These are phyloP conservation scores for Ethmia dodecea DNA, from an alignment of 2,888 invertebrate species.

Conservation along the genomic window DNA sequence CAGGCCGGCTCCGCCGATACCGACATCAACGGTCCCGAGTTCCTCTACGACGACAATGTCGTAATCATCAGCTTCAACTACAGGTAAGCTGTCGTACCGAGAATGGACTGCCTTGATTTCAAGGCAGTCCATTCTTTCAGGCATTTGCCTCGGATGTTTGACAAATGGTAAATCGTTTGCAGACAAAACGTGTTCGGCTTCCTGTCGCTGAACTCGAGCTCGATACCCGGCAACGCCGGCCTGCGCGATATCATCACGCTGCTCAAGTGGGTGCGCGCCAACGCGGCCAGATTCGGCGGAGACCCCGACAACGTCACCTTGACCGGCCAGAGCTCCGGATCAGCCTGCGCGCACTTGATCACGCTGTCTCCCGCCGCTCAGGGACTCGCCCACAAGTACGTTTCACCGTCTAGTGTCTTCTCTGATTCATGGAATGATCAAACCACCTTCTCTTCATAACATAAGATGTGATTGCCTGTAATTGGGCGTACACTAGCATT, in stretches of 20 bases:
- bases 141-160: neutral
- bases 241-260: slow-evolving; percentile 59
- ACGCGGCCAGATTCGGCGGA: slow-evolving; percentile 59
- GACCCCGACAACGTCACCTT: slow-evolving; percentile 55
- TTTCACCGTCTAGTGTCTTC: neutral
- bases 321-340: slow-evolving; percentile 61
- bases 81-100: slow-evolving; percentile 33
- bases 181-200: slow-evolving; percentile 66
- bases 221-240: slow-evolving; percentile 63
- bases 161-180: slow-evolving; percentile 22
- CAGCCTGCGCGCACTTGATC: slow-evolving; percentile 43
- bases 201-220: slow-evolving; percentile 48
- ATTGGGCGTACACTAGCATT: too few relatives aligned
- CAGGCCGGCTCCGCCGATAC: slow-evolving; percentile 57
- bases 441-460: too few relatives aligned
- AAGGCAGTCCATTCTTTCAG: too few relatives aligned
- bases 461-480: too few relatives aligned
- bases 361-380: slow-evolving; percentile 43
- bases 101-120: neutral
- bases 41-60: slow-evolving; percentile 49
- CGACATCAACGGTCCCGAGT: slow-evolving; percentile 58
- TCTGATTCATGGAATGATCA: neutral
- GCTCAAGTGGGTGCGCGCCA: slow-evolving; percentile 55
- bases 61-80: slow-evolving; percentile 67
- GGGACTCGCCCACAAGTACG: slow-evolving; percentile 49